Conservation (phyloP, 2,797 vertebrate species). For the Ispidina picta region DNA sequence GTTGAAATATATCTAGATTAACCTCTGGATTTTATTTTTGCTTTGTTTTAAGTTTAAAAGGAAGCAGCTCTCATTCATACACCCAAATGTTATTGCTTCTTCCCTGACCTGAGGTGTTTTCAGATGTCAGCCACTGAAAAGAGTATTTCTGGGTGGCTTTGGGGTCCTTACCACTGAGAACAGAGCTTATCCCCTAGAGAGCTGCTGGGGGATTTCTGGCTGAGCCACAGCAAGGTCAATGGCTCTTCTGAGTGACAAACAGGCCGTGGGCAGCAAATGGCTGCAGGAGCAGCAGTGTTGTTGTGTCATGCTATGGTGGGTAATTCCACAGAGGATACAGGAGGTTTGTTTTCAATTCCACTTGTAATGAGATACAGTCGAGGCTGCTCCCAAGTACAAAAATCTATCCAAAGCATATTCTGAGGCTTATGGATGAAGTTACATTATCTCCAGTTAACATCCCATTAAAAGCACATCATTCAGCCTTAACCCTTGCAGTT, state of each 20-base stretch:
- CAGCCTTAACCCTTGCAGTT: background rate
- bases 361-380: background rate
- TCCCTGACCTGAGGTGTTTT: background rate
- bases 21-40: background rate
- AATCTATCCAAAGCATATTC: background rate
- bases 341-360: background rate
- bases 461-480: conserved; percentile 21
- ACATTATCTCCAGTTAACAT: background rate
- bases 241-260: background rate
- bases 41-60: background rate
- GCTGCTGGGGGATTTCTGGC: fast-evolving
- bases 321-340: background rate
- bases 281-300: background rate
- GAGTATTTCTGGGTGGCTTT: background rate
- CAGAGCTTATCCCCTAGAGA: fast-evolving
- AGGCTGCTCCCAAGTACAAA: background rate
- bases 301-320: background rate
- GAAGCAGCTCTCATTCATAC: background rate
- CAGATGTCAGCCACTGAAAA: fast-evolving
- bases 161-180: fast-evolving
- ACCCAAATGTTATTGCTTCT: background rate
- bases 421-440: background rate
- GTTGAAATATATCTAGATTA: background rate
- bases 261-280: background rate
- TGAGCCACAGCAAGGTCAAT: background rate